phyloP scores from a whole-genome alignment of 2,797 vertebrate species.

The Benthosema pterotum region DNA sequence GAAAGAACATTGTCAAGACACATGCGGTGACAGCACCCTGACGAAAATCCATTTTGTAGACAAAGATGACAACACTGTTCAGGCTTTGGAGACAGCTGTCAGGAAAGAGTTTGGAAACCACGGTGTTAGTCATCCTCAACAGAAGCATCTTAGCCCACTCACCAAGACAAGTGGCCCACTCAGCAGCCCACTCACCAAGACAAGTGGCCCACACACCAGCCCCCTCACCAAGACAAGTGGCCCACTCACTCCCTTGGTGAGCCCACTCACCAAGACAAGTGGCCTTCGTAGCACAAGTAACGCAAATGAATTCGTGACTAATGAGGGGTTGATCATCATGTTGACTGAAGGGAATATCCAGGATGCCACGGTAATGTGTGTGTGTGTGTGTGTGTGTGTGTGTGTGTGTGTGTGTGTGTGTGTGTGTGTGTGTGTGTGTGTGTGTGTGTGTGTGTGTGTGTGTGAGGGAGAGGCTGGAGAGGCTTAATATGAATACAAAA shows the following conservation, averaged over 20 bases:
- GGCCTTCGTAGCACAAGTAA: not conserved
- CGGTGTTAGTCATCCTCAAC: slow-evolving; percentile 9
- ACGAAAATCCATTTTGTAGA: slow-evolving; percentile 83
- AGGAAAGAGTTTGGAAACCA: slow-evolving; percentile 62
- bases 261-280: not conserved
- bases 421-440: too few relatives aligned
- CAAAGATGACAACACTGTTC: slow-evolving; percentile 48
- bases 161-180: not conserved
- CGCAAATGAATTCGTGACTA: slow-evolving; percentile 59
- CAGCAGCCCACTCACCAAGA: not conserved
- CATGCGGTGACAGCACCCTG: slow-evolving; percentile 46
- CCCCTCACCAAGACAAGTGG: not conserved
- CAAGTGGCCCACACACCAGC: not conserved
- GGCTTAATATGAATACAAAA: too few relatives aligned
- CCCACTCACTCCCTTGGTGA: too few relatives aligned
- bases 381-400: too few relatives aligned
- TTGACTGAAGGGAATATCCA: slow-evolving; percentile 77
- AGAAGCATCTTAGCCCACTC: not conserved
- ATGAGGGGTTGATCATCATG: slow-evolving; percentile 79
- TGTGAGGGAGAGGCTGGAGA: too few relatives aligned
- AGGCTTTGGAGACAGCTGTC: slow-evolving; percentile 68
- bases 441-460: too few relatives aligned
- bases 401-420: too few relatives aligned
- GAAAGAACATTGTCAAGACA: slow-evolving; percentile 73
- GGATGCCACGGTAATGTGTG: slow-evolving; percentile 77